Base-by-base conservation (phyloP, 2,113 vertebrate species). In the Equus quagga region DNA sequence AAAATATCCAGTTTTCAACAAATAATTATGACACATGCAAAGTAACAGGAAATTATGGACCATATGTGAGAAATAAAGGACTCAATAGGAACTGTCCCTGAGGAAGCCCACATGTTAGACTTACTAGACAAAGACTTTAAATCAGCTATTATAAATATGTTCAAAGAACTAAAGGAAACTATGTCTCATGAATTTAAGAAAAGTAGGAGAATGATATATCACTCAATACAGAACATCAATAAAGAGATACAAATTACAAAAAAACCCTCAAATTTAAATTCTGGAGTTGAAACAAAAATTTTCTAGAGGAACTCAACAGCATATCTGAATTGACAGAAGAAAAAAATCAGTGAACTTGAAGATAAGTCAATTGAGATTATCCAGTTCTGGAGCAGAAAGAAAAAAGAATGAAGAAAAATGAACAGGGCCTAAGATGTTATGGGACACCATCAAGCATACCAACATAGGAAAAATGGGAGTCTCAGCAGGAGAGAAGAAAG, bases 381-480 rank as follows among this genome's bases (percentile, higher is more conserved):
- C 54, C 31, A 54, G 7, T 56, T 78, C 31, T 83, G 26, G 75
- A 94, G 21, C 58, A 75, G 73, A 79, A 85, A 95, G 67, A 64
- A 89, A 83, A 94, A 97, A 86, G 69, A 83, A 87, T 26, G 23
- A 88, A 58, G 24, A 89, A 81, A 88, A 89, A 19, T 72, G 17
- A 86, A 49, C 17, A 76, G 41, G 72, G 51, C 26, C 46, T 75
- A 65, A 33, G 36, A 90, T 36, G 54, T 33, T 82, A 31, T 36
- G 23, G 69, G 36, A 75, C 36, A 54, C 28, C 81, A 60, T 12
- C 75, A 81, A 89, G 26, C 9, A 23, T n/a, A 64, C 11, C 41
- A 54, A 51, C 18, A 84, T 54, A 62, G 18, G 33, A 49, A 49
- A 15, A 69, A 56, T 60, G 12, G 36, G 49, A 80, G 8, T 19